phyloP scores from a whole-genome alignment of 1,140 invertebrate genomes.

The Pinna nobilis region DNA sequence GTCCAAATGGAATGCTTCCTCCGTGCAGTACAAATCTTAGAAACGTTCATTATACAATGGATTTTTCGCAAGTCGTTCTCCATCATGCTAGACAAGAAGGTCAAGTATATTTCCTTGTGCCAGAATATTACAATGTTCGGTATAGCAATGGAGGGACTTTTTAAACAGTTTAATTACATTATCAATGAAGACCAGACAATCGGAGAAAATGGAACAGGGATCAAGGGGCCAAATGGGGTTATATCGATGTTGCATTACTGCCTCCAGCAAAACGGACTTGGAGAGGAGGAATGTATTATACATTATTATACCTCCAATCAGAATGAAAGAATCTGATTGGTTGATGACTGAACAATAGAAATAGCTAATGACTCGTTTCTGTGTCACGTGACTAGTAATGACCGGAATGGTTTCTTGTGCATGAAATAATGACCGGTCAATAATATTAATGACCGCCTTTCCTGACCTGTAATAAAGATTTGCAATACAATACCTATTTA shows the following conservation, averaged over 20 bases:
- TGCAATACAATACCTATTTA: neutral
- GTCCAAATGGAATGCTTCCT: neutral
- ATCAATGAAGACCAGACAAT: constrained; percentile 2
- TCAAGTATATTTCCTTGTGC: neutral
- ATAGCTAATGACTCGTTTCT: constrained; percentile 3
- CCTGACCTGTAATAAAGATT: neutral
- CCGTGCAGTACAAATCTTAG: neutral
- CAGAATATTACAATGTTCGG: neutral
- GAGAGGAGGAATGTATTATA: constrained; percentile 3
- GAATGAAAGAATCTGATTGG: too few species aligned
- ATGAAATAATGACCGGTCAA: neutral
- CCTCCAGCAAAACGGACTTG: neutral
- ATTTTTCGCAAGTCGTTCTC: neutral
- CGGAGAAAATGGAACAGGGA: constrained; percentile 10
- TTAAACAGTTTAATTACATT: neutral
- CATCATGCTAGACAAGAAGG: neutral
- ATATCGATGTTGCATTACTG: constrained; percentile 18
- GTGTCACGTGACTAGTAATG: neutral
- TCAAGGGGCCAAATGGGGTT: constrained; percentile 12
- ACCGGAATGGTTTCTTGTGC: neutral
- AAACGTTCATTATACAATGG: constrained; percentile 2
- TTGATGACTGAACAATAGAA: neutral
- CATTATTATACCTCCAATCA: constrained; percentile 6
- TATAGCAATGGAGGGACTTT: neutral
- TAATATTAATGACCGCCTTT: neutral